Percentiles rank a stretch among this genome's conserved stretches.
phyloP scores from a whole-genome alignment of 2,113 vertebrate species.

The Hippocampus guttulatus region DNA sequence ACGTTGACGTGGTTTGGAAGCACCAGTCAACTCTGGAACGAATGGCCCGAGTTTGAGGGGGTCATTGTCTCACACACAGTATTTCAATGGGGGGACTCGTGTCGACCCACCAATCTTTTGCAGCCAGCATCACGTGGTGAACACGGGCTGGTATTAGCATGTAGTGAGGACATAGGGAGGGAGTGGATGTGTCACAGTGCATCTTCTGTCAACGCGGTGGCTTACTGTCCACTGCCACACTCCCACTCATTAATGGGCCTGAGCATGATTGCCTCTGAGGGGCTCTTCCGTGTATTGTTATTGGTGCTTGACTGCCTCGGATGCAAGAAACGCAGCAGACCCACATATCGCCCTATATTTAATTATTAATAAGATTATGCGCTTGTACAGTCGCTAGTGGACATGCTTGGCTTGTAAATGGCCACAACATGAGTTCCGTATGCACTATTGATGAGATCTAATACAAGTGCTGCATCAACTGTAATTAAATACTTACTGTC shows the following conservation, averaged over 20 bases:
- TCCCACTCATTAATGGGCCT: slow-evolving; percentile 94
- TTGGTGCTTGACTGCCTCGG: slow-evolving; percentile 91
- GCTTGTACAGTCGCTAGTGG: not conserved
- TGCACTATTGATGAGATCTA: slow-evolving; percentile 1
- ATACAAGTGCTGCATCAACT: not conserved
- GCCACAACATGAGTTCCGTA: slow-evolving; percentile 1
- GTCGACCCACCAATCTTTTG: not conserved
- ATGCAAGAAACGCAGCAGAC: slow-evolving; percentile 50
- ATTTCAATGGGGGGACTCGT: slow-evolving; percentile 2
- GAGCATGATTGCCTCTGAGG: slow-evolving; percentile 98
- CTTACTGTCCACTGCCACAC: slow-evolving; percentile 77
- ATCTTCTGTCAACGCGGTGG: slow-evolving; percentile 72
- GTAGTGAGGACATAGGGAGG: slow-evolving; percentile 86
- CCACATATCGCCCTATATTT: not conserved
- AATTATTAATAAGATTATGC: not conserved
- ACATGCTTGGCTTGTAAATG: not conserved
- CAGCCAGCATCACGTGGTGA: slow-evolving; percentile 74
- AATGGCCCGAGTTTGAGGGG: not conserved
- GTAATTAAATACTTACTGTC: not conserved
- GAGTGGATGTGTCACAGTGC: slow-evolving; percentile 94
- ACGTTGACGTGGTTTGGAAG: slow-evolving; percentile 21
- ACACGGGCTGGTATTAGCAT: slow-evolving; percentile 84
- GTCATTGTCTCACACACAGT: not conserved
- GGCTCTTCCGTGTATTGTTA: slow-evolving; percentile 89
- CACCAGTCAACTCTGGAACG: slow-evolving; percentile 10